These are phyloP conservation scores for Macaria notata DNA, from an alignment of 2,888 invertebrate genomes.

Conservation along the genomic window DNA sequence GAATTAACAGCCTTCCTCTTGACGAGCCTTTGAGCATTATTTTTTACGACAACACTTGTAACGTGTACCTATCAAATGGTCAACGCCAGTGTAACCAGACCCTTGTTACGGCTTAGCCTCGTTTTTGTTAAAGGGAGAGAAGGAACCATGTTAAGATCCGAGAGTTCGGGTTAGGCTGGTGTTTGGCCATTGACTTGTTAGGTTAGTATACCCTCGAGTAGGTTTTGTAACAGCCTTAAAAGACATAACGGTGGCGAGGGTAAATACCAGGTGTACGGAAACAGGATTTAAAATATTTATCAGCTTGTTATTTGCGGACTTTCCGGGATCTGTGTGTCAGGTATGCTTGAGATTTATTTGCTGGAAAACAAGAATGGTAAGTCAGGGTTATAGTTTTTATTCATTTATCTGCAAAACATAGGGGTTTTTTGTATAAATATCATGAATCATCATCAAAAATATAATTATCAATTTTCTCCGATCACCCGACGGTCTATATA, in stretches of 20 bases:
- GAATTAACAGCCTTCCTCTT: conserved; percentile 34
- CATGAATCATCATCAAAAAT: too few species aligned
- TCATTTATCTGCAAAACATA: too few species aligned
- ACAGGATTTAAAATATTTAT: conserved; percentile 15
- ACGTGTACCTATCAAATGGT: conserved; percentile 41
- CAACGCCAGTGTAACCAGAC: conserved; percentile 34
- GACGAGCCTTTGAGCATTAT: conserved; percentile 41
- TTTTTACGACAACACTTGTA: conserved; percentile 51
- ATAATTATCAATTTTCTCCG: too few species aligned
- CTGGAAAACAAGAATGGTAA: too few species aligned
- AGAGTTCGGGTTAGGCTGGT: conserved; percentile 32
- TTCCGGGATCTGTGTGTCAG: too few species aligned
- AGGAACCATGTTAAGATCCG: conserved; percentile 4
- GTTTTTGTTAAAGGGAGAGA: conserved; percentile 10
- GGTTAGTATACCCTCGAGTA: conserved; percentile 32
- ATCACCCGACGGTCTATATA: too few species aligned
- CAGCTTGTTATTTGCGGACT: conserved; percentile 12
- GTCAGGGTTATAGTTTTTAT: too few species aligned
- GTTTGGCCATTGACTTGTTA: conserved; percentile 34
- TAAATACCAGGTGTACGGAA: conserved; percentile 23
- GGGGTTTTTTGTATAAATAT: too few species aligned
- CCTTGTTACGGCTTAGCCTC: conserved; percentile 11
- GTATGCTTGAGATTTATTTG: too few species aligned
- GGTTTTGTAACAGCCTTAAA: conserved; percentile 37
- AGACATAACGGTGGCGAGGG: conserved; percentile 33